Evolutionary conservation across 35 echinoderm and acorn worm species (phyloP).

Genomic region (Heliocidaris tuberculata): DNA sequence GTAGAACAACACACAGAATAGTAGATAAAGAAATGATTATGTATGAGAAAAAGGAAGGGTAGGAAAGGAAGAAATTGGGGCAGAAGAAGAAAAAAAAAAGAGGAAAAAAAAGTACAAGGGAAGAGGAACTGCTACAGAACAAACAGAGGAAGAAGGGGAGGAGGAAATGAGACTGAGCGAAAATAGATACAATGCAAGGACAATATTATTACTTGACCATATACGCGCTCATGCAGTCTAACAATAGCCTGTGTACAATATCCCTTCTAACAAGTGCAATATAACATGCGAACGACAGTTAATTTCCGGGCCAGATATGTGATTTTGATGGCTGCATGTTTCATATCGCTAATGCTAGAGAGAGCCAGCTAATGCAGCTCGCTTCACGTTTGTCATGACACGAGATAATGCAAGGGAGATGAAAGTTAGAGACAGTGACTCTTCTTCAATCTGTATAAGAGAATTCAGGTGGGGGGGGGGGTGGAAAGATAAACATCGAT

Average conservation of each 20-base stretch:
- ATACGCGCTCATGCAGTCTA: not conserved
- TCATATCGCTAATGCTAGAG: not conserved
- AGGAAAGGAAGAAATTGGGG: not conserved
- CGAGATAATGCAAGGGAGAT: not conserved
- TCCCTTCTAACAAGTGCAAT: not conserved
- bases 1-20: not conserved
- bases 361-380: not conserved
- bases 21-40: not conserved
- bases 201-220: not conserved
- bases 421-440: not conserved
- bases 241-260: constrained; percentile 9
- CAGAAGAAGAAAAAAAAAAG: not conserved
- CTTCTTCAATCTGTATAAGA: not conserved
- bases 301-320: not conserved
- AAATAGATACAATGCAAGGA: not conserved
- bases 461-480: not conserved
- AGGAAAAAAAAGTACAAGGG: not conserved
- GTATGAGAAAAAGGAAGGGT: too few relatives aligned
- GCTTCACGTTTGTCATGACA: not conserved
- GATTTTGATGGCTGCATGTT: not conserved
- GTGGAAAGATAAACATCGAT: not conserved
- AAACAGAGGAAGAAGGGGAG: not conserved
- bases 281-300: not conserved
- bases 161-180: not conserved
- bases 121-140: not conserved